Conservation (phyloP, 2,113 vertebrate genomes). For the Halcyon senegalensis region DNA sequence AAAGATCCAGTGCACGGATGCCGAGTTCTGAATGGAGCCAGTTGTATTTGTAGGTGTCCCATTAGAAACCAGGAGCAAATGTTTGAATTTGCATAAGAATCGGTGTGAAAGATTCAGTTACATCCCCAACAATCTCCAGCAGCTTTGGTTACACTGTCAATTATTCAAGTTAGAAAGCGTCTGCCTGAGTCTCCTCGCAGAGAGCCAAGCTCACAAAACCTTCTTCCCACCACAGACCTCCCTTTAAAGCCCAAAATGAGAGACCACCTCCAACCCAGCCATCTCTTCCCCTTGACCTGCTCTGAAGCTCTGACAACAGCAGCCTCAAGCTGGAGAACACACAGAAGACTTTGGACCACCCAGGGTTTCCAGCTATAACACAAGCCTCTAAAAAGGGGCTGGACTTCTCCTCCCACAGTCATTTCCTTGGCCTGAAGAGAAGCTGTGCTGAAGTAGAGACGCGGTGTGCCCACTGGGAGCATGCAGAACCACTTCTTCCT, state of each 20-base stretch:
- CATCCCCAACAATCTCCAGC: background rate
- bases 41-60: background rate
- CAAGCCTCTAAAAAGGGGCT: background rate
- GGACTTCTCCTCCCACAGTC: background rate
- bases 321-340: background rate
- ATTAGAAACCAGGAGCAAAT: constrained; percentile 1
- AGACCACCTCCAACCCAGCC: background rate
- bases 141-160: constrained; percentile 20
- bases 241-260: background rate
- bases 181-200: background rate
- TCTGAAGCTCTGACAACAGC: background rate
- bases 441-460: background rate
- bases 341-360: background rate
- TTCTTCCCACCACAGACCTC: background rate
- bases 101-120: constrained; percentile 46
- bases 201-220: background rate
- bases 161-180: background rate
- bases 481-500: background rate
- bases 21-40: background rate
- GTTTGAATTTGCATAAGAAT: constrained; percentile 55
- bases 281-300: background rate
- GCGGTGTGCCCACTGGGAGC: background rate
- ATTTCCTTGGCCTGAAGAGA: background rate
- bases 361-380: background rate
- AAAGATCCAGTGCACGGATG: background rate